These are phyloP conservation scores for Mastomys natalensis DNA, from an alignment of 2,113 vertebrate species.

Conservation along the genomic window DNA sequence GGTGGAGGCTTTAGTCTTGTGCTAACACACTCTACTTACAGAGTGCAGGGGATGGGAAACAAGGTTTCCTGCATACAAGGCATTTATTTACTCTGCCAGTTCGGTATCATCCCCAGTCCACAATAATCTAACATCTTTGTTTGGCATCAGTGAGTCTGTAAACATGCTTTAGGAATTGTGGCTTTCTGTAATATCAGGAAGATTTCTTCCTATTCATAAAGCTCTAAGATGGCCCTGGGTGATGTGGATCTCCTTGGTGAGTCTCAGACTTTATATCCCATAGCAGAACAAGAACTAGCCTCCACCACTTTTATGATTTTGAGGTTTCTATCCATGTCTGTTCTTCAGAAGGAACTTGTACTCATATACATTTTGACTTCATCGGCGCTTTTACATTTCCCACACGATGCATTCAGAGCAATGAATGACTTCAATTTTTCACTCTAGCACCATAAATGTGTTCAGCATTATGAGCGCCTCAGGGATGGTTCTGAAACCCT, in stretches of 20 bases:
- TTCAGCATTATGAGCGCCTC: conserved; percentile 31
- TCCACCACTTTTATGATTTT: fast-evolving
- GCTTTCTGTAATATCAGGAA: not conserved
- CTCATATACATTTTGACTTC: not conserved
- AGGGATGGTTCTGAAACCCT: not conserved
- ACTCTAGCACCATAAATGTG: not conserved
- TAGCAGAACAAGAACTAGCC: not conserved
- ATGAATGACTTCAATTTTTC: not conserved
- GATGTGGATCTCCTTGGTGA: not conserved
- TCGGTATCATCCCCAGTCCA: not conserved
- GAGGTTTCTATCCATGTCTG: not conserved
- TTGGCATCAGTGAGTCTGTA: not conserved
- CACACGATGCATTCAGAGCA: not conserved
- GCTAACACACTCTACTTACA: no score
- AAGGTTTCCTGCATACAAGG: not conserved
- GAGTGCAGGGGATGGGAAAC: not conserved
- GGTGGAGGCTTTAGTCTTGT: not conserved
- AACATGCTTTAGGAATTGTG: not conserved
- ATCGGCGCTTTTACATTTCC: not conserved
- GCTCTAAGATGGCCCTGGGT: not conserved
- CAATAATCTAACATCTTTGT: not conserved
- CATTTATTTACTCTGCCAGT: no score
- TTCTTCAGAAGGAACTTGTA: not conserved
- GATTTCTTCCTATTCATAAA: not conserved
- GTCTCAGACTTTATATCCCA: not conserved